Conservation (phyloP, 2,888 invertebrate species). For the Coremacera marginata region DNA sequence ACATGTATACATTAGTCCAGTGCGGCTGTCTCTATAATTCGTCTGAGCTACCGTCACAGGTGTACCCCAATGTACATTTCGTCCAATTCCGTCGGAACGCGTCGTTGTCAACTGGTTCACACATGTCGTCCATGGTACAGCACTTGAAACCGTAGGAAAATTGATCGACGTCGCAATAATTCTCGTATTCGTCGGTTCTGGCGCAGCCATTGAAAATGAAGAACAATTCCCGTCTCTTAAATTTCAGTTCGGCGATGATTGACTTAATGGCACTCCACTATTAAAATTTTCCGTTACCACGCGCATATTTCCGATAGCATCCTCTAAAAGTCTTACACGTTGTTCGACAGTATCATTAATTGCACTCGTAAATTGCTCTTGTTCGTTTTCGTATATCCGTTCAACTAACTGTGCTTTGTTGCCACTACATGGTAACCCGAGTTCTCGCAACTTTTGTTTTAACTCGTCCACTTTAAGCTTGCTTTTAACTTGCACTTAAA, state of each 20-base stretch:
- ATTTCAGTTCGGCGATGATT: neutral
- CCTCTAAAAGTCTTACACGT: neutral
- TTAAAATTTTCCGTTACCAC: neutral
- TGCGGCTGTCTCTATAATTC: too few relatives aligned
- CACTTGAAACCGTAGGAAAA: too few relatives aligned
- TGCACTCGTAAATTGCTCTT: neutral
- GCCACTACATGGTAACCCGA: neutral
- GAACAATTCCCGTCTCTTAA: neutral
- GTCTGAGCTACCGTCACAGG: too few relatives aligned
- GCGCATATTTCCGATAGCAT: neutral
- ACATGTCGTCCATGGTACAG: too few relatives aligned
- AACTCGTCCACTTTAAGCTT: neutral
- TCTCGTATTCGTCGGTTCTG: neutral
- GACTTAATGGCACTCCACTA: neutral
- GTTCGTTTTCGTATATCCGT: neutral
- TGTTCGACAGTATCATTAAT: neutral
- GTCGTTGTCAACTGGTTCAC: too few relatives aligned
- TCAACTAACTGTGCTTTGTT: neutral
- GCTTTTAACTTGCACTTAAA: too few relatives aligned
- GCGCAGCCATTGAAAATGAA: neutral
- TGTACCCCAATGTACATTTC: too few relatives aligned
- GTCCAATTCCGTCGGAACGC: too few relatives aligned
- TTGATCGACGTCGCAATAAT: too few relatives aligned
- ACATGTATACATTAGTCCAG: too few relatives aligned
- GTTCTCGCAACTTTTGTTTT: neutral